Evolutionary conservation across 92 coral and sea anemone genomes (phyloP).

Genomic region (Zoanthus sociatus): DNA sequence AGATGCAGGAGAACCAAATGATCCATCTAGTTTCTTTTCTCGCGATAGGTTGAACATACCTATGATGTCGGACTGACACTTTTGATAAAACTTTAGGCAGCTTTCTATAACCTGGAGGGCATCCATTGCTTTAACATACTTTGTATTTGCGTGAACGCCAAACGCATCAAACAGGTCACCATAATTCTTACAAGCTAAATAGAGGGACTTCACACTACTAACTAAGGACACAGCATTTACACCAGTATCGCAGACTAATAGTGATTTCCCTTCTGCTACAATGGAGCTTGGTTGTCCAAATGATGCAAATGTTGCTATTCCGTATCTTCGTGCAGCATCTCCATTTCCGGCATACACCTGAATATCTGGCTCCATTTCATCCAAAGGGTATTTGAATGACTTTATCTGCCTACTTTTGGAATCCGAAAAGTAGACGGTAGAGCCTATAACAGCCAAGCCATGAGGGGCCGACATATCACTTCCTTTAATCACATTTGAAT

Average conservation of each 20-base stretch:
- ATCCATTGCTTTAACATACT: neutral
- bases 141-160: neutral
- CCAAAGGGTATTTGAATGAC: neutral
- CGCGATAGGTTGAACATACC: too few relatives aligned
- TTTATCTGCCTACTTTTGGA: neutral
- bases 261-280: neutral
- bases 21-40: too few relatives aligned
- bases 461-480: slow-evolving; percentile 36
- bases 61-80: neutral
- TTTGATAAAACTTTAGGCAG: neutral
- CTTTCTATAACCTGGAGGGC: neutral
- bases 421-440: slow-evolving; percentile 41
- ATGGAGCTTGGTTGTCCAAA: slow-evolving; percentile 3
- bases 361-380: neutral
- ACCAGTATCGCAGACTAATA: neutral
- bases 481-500: slow-evolving; percentile 18
- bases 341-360: neutral
- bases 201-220: neutral
- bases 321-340: neutral
- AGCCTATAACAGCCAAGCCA: slow-evolving; percentile 42
- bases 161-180: neutral
- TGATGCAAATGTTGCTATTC: neutral
- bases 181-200: neutral
- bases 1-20: too few relatives aligned
- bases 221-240: neutral